These are phyloP conservation scores for Pogonomyrmex californicus DNA, from an alignment of 1,140 invertebrate genomes.

Conservation along the genomic window DNA sequence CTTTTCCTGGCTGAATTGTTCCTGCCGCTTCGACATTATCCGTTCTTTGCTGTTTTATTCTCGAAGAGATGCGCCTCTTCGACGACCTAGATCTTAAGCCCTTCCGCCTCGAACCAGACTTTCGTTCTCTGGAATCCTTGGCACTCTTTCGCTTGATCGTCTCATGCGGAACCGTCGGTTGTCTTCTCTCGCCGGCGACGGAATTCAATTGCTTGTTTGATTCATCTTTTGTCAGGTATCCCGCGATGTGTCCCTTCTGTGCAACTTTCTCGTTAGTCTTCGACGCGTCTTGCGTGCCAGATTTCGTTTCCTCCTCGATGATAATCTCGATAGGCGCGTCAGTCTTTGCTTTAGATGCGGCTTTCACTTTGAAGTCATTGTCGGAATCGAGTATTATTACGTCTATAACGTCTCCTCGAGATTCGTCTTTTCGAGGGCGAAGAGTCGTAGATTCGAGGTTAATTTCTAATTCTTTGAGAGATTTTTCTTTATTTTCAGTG, in stretches of 20 bases:
- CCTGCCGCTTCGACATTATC: background rate
- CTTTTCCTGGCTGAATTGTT: background rate
- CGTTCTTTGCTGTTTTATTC: conserved; percentile 46
- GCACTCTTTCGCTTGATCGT: background rate
- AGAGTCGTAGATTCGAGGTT: conserved; percentile 9
- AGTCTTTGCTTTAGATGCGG: background rate
- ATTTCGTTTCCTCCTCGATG: conserved; percentile 15
- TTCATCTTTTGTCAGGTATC: background rate
- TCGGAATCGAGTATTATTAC: conserved; percentile 56
- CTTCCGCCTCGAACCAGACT: conserved; percentile 41
- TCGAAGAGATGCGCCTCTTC: conserved; percentile 53
- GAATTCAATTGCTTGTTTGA: background rate
- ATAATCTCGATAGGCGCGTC: conserved; percentile 28
- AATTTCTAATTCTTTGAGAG: background rate
- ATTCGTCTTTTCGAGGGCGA: background rate
- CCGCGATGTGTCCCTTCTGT: background rate
- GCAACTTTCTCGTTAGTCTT: background rate
- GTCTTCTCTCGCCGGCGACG: background rate
- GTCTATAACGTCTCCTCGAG: conserved; percentile 22
- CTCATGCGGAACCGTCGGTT: background rate
- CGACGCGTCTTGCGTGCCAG: background rate
- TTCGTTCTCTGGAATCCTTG: background rate
- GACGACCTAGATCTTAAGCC: conserved; percentile 42
- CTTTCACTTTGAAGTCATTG: conserved; percentile 12
- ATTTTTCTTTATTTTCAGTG: background rate